phyloP scores from a whole-genome alignment of 2,113 vertebrate genomes.

The Semnornis frantzii region DNA sequence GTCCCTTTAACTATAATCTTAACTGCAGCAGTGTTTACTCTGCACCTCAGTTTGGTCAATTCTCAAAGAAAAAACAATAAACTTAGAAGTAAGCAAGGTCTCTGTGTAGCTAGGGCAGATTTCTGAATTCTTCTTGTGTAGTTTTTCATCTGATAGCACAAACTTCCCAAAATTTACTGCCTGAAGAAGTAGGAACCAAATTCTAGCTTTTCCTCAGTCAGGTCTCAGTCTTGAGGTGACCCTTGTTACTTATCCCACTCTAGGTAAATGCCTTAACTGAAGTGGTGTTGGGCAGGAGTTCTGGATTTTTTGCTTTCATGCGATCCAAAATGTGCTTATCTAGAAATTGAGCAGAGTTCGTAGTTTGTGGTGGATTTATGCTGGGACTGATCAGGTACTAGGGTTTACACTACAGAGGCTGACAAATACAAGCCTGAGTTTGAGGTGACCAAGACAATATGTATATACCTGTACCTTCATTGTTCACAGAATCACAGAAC shows the following conservation, averaged over 20 bases:
- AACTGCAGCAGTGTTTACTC: background rate
- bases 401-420: background rate
- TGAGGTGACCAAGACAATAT: background rate
- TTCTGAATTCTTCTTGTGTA: background rate
- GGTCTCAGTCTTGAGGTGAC: background rate
- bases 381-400: background rate
- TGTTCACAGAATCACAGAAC: background rate
- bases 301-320: background rate
- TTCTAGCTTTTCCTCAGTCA: background rate
- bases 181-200: background rate
- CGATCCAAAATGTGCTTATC: background rate
- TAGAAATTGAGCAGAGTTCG: background rate
- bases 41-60: background rate
- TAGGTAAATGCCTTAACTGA: background rate
- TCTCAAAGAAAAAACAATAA: background rate
- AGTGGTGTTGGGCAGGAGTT: background rate
- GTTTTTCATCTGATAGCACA: background rate
- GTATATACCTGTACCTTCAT: background rate
- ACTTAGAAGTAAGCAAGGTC: background rate
- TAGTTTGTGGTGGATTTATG: background rate
- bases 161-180: background rate
- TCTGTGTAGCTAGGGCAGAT: background rate
- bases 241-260: background rate
- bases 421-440: background rate
- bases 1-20: background rate